phyloP scores from a whole-genome alignment of 2,113 vertebrate genomes.

The Oreotrochilus melanogaster region DNA sequence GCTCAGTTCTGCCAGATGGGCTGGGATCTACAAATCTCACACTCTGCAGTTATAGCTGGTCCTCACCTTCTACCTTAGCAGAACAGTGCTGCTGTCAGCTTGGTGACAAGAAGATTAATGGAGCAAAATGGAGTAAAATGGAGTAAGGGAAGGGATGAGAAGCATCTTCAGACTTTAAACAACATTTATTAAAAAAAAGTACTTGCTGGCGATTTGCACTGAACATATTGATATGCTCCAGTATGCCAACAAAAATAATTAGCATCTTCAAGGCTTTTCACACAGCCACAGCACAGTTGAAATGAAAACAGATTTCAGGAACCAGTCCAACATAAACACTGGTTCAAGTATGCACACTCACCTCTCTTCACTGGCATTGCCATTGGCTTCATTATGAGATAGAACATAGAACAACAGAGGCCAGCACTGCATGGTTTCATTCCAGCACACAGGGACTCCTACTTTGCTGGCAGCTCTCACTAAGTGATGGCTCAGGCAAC shows the following conservation, averaged over 20 bases:
- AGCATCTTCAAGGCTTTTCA: slow-evolving; percentile 60
- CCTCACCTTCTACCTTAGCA: not conserved
- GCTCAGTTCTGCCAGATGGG: not conserved
- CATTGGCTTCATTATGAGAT: not conserved
- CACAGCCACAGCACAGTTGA: slow-evolving; percentile 36
- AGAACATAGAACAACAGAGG: not conserved
- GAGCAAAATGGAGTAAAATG: not conserved
- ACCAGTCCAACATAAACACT: slow-evolving; percentile 39
- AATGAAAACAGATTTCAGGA: slow-evolving; percentile 53
- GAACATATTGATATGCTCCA: slow-evolving; percentile 36
- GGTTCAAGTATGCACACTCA: not conserved
- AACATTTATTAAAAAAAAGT: not conserved
- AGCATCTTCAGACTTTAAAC: not conserved
- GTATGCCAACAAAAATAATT: slow-evolving; percentile 55
- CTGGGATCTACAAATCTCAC: not conserved
- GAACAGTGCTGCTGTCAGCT: not conserved
- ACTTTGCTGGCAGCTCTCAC: not conserved
- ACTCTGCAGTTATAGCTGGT: not conserved
- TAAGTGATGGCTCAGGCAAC: not conserved
- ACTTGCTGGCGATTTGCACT: not conserved
- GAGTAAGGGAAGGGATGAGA: not conserved
- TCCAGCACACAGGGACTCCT: not conserved
- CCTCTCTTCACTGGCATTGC: slow-evolving; percentile 38
- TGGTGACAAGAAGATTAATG: not conserved
- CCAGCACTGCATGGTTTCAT: not conserved